Evolutionary conservation across 2,797 vertebrate species (phyloP).

Genomic region (Spinus olivaceus): DNA sequence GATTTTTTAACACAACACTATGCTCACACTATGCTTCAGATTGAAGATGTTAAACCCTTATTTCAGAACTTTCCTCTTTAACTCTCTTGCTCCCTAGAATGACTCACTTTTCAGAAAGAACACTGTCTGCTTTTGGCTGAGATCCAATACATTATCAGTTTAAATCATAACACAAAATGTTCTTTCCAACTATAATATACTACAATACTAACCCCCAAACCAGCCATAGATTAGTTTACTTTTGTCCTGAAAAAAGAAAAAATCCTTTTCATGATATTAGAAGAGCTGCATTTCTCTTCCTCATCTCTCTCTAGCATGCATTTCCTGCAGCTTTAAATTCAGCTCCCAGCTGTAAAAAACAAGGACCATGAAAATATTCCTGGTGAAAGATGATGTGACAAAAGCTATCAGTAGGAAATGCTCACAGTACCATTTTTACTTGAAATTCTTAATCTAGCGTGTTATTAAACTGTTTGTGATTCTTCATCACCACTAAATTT

Average conservation of each 20-base stretch:
- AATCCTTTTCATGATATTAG: neutral
- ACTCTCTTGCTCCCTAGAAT: neutral
- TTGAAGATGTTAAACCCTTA: neutral
- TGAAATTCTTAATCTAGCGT: neutral
- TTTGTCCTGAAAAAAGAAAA: neutral
- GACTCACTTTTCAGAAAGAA: conserved; percentile 24
- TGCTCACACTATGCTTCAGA: neutral
- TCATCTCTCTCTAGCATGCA: neutral
- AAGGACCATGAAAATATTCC: fast-evolving
- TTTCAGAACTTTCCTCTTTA: neutral
- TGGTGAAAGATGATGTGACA: neutral
- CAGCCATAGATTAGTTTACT: neutral
- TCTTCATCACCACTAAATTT: neutral
- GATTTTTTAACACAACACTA: neutral
- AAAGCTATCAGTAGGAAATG: neutral
- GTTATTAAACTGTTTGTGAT: neutral
- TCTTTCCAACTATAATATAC: neutral
- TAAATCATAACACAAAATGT: neutral
- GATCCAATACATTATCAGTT: neutral
- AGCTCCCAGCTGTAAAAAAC: neutral
- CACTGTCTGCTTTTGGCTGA: conserved; percentile 24
- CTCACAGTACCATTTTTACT: neutral
- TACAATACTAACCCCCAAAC: neutral
- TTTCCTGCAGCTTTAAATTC: neutral
- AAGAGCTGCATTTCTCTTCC: neutral